Evolutionary conservation across 2,888 invertebrate genomes (phyloP).

Genomic region (Caenorhabditis imperialis): DNA sequence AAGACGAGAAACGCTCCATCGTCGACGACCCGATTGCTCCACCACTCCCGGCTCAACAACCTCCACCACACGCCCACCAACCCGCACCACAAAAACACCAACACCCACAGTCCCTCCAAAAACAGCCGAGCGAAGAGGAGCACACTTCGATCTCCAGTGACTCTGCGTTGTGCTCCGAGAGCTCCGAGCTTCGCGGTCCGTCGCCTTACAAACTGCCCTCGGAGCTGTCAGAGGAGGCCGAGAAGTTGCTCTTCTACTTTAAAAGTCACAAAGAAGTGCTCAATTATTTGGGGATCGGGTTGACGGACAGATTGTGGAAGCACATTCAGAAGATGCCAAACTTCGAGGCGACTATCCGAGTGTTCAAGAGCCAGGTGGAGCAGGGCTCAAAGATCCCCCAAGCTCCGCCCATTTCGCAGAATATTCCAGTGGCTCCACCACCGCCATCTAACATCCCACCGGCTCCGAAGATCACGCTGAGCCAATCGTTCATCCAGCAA

Average conservation of each 20-base stretch:
- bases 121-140: constrained; percentile 20
- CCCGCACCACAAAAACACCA: constrained; percentile 22
- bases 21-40: constrained; percentile 17
- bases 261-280: constrained; percentile 61
- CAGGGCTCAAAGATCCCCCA: constrained; percentile 12
- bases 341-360: constrained; percentile 29
- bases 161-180: constrained; percentile 55
- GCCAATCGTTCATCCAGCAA: constrained; percentile 29
- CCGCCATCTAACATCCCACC: constrained; percentile 30
- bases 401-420: constrained; percentile 22
- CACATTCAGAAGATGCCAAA: constrained; percentile 64
- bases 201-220: constrained; percentile 50
- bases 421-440: no score
- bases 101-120: constrained; percentile 25
- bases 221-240: constrained; percentile 62
- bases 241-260: constrained; percentile 64
- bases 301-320: constrained; percentile 62
- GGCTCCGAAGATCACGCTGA: constrained; percentile 26
- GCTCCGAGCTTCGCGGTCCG: constrained; percentile 24
- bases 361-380: constrained; percentile 41
- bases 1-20: constrained; percentile 45
- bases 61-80: constrained; percentile 23
- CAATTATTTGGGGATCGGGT: constrained; percentile 65
- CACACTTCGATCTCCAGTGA: constrained; percentile 62
- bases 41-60: constrained; percentile 17